A percentile compares a stretch with the other conserved stretches of the same genome.
These are phyloP conservation scores for Hyles euphorbiae DNA, from an alignment of 1,140 invertebrate genomes.

Conservation along the genomic window DNA sequence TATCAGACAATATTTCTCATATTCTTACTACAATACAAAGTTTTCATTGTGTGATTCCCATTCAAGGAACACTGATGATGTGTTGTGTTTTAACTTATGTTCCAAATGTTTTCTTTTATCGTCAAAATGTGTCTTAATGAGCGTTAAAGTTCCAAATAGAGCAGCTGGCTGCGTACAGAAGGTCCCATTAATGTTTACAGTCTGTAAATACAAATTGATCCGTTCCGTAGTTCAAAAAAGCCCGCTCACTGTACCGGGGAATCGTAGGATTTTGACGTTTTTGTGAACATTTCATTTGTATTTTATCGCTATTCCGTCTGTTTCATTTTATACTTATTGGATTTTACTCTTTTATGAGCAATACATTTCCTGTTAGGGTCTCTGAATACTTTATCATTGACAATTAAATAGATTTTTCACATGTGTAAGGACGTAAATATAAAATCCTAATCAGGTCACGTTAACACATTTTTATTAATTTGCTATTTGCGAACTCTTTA, in stretches of 20 bases:
- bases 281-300: constrained; percentile 30
- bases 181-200: constrained; percentile 22
- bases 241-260: neutral
- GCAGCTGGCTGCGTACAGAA: neutral
- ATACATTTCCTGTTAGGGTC: constrained; percentile 15
- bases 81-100: no score
- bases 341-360: constrained; percentile 26
- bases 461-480: no score
- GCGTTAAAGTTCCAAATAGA: neutral
- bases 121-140: neutral
- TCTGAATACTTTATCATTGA: constrained; percentile 16
- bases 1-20: no score
- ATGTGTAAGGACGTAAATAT: no score
- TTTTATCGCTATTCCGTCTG: constrained; percentile 27
- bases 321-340: constrained; percentile 34
- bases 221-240: constrained; percentile 20
- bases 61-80: no score
- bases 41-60: no score
- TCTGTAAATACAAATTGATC: constrained; percentile 28
- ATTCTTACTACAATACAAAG: no score
- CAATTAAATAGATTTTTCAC: constrained; percentile 1
- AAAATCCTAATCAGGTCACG: no score
- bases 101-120: no score
- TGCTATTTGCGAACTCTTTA: no score
- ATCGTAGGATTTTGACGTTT: constrained; percentile 24